phyloP scores from a whole-genome alignment of 2,797 vertebrate genomes.

The Oophaga sylvatica region DNA sequence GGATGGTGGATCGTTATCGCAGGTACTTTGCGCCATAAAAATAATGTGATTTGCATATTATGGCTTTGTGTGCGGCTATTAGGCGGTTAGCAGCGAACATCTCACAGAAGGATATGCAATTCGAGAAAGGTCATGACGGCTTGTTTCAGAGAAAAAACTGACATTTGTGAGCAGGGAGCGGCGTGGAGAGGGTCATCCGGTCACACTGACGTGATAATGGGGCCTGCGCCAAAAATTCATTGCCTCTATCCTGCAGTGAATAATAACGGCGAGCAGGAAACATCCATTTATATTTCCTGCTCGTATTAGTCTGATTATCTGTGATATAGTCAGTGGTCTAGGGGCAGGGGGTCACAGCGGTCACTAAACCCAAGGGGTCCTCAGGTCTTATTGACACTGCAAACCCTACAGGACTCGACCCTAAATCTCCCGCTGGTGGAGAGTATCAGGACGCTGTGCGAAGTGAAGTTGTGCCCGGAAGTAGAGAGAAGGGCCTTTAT shows the following conservation, averaged over 20 bases:
- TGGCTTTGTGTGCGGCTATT: constrained; percentile 13
- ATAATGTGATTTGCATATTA: constrained; percentile 57
- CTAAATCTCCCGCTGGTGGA: too few species aligned
- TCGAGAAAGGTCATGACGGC: constrained; percentile 47
- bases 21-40: constrained; percentile 41
- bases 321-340: not conserved
- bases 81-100: constrained; percentile 37
- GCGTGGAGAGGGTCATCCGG: not conserved
- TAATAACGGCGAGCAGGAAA: not conserved
- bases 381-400: not conserved
- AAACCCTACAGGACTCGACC: not conserved
- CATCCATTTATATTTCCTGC: not conserved
- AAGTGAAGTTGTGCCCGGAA: too few species aligned
- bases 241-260: not conserved
- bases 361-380: not conserved
- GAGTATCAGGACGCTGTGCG: too few species aligned
- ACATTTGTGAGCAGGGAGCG: constrained; percentile 20
- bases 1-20: constrained; percentile 4
- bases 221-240: not conserved
- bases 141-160: constrained; percentile 26
- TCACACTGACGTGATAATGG: constrained; percentile 13
- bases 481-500: too few species aligned
- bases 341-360: not conserved
- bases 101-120: constrained; percentile 30
- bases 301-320: not conserved